Percentiles rank a stretch among this genome's conserved stretches.
Conservation (phyloP, 2,888 invertebrate species). For the Harpalus rufipes region DNA sequence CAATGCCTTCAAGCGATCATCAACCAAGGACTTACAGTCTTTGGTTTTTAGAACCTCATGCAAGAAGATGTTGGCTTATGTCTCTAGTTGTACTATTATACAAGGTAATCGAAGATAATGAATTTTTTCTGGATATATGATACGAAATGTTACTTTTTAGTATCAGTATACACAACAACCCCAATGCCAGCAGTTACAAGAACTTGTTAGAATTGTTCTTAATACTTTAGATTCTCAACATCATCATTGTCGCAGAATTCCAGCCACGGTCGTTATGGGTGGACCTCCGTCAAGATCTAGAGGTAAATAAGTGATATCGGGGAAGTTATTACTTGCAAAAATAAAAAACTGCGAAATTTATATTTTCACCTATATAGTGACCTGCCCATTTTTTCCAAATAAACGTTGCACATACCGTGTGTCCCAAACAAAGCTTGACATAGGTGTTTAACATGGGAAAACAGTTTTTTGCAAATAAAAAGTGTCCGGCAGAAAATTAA, state of each 20-base stretch:
- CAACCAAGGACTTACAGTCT: constrained; percentile 89
- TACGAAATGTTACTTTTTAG: constrained; percentile 75
- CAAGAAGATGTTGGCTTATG: constrained; percentile 95
- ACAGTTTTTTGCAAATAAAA: no score
- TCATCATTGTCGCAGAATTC: constrained; percentile 93
- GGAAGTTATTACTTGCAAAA: not conserved
- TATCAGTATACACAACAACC: constrained; percentile 88
- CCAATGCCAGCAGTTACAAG: constrained; percentile 85
- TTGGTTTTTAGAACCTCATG: constrained; percentile 92
- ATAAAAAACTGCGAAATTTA: no score
- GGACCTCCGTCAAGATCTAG: constrained; percentile 83
- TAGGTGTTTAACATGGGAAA: no score
- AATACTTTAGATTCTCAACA: constrained; percentile 95
- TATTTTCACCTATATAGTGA: no score
- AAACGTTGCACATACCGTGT: not conserved
- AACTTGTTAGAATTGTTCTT: constrained; percentile 91
- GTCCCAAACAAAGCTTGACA: no score
- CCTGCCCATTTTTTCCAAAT: no score
- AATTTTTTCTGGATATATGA: not conserved
- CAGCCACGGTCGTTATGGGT: constrained; percentile 88
- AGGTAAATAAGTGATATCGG: constrained; percentile 77
- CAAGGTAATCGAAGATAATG: constrained; percentile 84
- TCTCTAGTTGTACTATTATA: constrained; percentile 95
- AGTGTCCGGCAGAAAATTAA: no score
- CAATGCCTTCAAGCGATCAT: constrained; percentile 80